Conservation (phyloP, 1,140 invertebrate genomes). For the Orussus abietinus region DNA sequence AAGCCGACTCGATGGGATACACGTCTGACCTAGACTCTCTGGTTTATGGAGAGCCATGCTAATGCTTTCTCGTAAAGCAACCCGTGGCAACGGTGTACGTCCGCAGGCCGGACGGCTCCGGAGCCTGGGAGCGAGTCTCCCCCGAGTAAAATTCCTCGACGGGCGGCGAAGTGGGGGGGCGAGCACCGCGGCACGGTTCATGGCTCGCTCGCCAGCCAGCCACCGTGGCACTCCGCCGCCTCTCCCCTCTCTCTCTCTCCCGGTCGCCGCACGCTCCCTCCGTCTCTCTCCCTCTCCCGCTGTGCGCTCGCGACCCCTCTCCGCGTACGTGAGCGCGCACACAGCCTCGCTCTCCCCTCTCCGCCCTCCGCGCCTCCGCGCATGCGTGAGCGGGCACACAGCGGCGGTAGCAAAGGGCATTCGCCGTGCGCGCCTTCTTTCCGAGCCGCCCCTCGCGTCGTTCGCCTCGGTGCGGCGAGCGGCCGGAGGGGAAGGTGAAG, state of each 20-base stretch:
- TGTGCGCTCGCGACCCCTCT: constrained; percentile 1
- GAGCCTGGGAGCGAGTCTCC: constrained; percentile 43
- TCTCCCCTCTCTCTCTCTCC: constrained; percentile 27
- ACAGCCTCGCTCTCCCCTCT: constrained; percentile 12
- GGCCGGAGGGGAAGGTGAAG: not conserved
- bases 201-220: constrained; percentile 45
- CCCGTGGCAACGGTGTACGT: constrained; percentile 14
- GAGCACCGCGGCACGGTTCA: constrained; percentile 30
- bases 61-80: constrained; percentile 35
- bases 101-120: constrained; percentile 19
- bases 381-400: constrained; percentile 15
- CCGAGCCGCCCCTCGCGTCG: too few species aligned
- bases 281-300: constrained; percentile 1
- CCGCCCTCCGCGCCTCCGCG: constrained; percentile 6
- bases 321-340: constrained; percentile 14
- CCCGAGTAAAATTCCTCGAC: constrained; percentile 49
- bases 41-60: constrained; percentile 37
- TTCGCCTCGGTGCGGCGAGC: too few species aligned
- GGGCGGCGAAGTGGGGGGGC: constrained; percentile 26
- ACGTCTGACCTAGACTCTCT: constrained; percentile 46
- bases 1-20: constrained; percentile 10
- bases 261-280: too few species aligned
- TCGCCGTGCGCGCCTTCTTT: constrained; percentile 7
- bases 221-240: constrained; percentile 45
- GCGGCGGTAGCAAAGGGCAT: constrained; percentile 27